Percentiles rank a stretch among this genome's conserved stretches.
These are phyloP conservation scores for Helarctos malayanus DNA, from an alignment of 2,797 vertebrate genomes.

Conservation along the genomic window DNA sequence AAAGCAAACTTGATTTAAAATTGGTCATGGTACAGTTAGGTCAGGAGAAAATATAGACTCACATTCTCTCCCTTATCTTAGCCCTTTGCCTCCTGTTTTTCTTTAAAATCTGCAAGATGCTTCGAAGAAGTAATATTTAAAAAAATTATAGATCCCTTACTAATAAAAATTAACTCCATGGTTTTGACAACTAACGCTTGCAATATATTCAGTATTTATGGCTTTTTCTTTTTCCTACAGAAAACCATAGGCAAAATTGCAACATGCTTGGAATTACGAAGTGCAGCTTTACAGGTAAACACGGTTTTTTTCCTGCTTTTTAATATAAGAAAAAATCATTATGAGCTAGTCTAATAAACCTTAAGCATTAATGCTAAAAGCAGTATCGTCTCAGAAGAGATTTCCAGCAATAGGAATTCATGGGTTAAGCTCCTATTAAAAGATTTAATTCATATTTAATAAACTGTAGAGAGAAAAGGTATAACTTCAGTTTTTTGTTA, in stretches of 20 bases:
- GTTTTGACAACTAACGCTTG: slow-evolving; percentile 44
- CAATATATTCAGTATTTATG: slow-evolving; percentile 33
- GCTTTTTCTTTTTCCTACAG: slow-evolving; percentile 87
- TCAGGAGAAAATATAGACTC: not conserved
- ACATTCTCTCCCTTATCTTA: not conserved
- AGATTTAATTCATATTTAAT: slow-evolving; percentile 52
- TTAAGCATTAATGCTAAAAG: not conserved
- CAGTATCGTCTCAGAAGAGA: not conserved
- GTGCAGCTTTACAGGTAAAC: slow-evolving; percentile 96
- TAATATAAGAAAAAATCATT: not conserved
- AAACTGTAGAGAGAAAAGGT: slow-evolving; percentile 40
- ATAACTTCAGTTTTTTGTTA: slow-evolving; percentile 28
- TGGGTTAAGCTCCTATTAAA: not conserved
- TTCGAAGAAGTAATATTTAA: slow-evolving; percentile 1
- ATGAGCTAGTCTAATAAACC: not conserved
- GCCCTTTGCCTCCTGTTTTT: not conserved
- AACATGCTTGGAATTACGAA: slow-evolving; percentile 98
- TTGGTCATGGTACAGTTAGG: not conserved
- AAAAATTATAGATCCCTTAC: not conserved
- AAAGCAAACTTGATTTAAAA: slow-evolving; percentile 12
- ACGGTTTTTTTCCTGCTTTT: not conserved
- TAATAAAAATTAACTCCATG: slow-evolving; percentile 23
- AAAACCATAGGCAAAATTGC: slow-evolving; percentile 98
- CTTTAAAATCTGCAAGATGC: not conserved
- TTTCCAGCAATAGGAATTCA: slow-evolving; percentile 14